A percentile compares a stretch with the other conserved stretches of the same genome.
phyloP scores from a whole-genome alignment of 2,113 vertebrate genomes.

The Panurus biarmicus region DNA sequence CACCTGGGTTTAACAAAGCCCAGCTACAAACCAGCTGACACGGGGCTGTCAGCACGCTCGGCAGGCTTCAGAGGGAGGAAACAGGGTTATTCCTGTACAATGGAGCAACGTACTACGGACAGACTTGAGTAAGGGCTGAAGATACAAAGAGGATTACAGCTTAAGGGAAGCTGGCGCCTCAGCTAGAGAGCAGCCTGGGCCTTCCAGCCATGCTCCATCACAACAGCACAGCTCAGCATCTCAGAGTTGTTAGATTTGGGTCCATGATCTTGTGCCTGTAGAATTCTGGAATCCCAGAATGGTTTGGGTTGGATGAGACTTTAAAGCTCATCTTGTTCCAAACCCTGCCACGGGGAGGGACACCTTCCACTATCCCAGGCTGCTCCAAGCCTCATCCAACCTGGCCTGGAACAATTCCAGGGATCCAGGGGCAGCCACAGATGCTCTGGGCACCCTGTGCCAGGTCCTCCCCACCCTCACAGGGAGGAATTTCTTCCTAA shows the following conservation, averaged over 20 bases:
- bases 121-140: background rate
- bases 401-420: background rate
- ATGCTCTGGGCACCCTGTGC: background rate
- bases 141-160: background rate
- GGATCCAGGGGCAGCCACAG: background rate
- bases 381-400: rapidly evolving
- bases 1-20: background rate
- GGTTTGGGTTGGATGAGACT: background rate
- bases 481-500: background rate
- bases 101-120: rapidly evolving
- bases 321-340: background rate
- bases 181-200: background rate
- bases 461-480: background rate
- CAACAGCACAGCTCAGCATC: background rate
- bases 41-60: background rate
- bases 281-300: background rate
- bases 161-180: background rate
- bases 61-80: background rate
- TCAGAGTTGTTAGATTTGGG: background rate
- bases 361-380: rapidly evolving
- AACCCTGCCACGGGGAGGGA: background rate
- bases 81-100: background rate
- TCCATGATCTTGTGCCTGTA: background rate
- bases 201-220: background rate
- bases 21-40: background rate